Evolutionary conservation across 2,888 invertebrate genomes (phyloP).

Genomic region (Aquatica leii): DNA sequence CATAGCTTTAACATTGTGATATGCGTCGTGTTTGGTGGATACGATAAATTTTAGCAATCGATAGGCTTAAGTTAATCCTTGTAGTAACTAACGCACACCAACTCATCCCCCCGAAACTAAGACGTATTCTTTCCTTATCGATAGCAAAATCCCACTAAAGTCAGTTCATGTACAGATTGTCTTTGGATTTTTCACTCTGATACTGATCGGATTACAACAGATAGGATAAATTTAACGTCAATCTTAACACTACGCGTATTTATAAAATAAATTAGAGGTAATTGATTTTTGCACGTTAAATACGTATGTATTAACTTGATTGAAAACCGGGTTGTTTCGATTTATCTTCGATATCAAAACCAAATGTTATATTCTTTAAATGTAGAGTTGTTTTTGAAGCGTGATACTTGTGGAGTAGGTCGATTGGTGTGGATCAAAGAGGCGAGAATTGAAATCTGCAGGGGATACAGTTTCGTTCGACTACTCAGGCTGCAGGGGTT

Average conservation of each 20-base stretch:
- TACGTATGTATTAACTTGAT: slow-evolving; percentile 25
- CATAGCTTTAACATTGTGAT: not conserved
- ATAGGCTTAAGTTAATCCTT: slow-evolving; percentile 48
- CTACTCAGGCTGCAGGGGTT: slow-evolving; percentile 35
- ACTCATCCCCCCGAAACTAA: slow-evolving; percentile 19
- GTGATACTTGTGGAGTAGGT: slow-evolving; percentile 51
- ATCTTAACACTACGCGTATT: slow-evolving; percentile 43
- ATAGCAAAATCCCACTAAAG: slow-evolving; percentile 26
- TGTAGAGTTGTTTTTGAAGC: slow-evolving; percentile 49
- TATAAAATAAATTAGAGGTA: slow-evolving; percentile 6
- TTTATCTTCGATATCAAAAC: slow-evolving; percentile 55
- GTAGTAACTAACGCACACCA: slow-evolving; percentile 48
- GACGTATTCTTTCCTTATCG: slow-evolving; percentile 25
- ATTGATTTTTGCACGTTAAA: not conserved
- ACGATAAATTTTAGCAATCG: slow-evolving; percentile 40
- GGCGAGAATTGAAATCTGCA: slow-evolving; percentile 58
- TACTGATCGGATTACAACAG: slow-evolving; percentile 49
- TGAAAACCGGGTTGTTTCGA: slow-evolving; percentile 17
- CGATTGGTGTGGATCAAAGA: slow-evolving; percentile 56
- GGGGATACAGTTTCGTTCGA: slow-evolving; percentile 48
- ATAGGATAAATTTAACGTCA: slow-evolving; percentile 53
- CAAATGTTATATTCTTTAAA: slow-evolving; percentile 54
- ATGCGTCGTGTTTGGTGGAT: not conserved
- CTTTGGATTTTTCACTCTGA: slow-evolving; percentile 13
- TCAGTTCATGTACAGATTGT: slow-evolving; percentile 17